Evolutionary conservation across 2,888 invertebrate species (phyloP).

Genomic region (Agrotis clavis): DNA sequence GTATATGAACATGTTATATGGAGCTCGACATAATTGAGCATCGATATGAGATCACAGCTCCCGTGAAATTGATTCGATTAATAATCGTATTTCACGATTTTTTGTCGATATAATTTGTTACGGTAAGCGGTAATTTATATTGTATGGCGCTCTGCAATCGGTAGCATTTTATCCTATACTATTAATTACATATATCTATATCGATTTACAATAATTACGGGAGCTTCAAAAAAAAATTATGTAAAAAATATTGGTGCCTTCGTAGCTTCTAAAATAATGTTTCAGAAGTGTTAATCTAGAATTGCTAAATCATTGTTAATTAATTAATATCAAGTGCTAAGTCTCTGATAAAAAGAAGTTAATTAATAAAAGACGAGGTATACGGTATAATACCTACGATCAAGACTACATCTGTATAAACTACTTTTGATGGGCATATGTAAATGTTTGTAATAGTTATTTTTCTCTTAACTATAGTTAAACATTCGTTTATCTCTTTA

Average conservation of each 20-base stretch:
- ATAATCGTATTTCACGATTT: constrained; percentile 79
- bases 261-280: constrained; percentile 2
- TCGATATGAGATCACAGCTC: constrained; percentile 76
- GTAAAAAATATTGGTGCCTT: constrained; percentile 23
- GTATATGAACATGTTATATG: constrained; percentile 36
- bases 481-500: constrained; percentile 60
- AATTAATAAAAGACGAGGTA: constrained; percentile 15
- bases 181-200: constrained; percentile 59
- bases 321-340: constrained; percentile 14
- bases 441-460: constrained; percentile 39
- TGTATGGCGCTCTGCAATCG: constrained; percentile 63
- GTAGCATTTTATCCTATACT: constrained; percentile 58
- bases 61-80: constrained; percentile 81
- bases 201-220: constrained; percentile 48
- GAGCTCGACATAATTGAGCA: constrained; percentile 74
- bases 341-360: constrained; percentile 12
- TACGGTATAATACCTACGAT: background rate
- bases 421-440: constrained; percentile 39
- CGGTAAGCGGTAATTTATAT: constrained; percentile 75
- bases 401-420: constrained; percentile 20
- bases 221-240: constrained; percentile 31
- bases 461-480: constrained; percentile 56
- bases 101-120: constrained; percentile 73
- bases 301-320: constrained; percentile 25
- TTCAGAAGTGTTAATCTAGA: constrained; percentile 13